Percentiles rank a stretch among this genome's conserved stretches.
Evolutionary conservation across 2,888 invertebrate genomes (phyloP).

Genomic region (Criorhina ranunculi): DNA sequence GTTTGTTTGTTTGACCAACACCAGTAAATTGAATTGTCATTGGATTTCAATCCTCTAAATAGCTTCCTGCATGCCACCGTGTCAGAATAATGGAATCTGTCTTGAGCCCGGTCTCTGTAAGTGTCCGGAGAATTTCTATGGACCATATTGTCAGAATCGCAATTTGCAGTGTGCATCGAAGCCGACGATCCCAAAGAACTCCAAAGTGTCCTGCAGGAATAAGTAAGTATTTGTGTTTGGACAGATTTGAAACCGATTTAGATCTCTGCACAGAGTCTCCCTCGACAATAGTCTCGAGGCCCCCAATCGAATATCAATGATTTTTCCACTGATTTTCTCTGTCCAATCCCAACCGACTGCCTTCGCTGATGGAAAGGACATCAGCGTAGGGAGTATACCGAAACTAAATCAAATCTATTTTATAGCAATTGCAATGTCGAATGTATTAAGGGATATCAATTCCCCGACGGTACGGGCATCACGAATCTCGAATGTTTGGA

Average conservation of each 20-base stretch:
- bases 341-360: not conserved
- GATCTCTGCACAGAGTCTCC: too few species aligned
- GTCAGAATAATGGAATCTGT: slow-evolving; percentile 93
- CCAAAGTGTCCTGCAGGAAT: slow-evolving; percentile 87
- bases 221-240: slow-evolving; percentile 86
- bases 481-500: slow-evolving; percentile 89
- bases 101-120: slow-evolving; percentile 90
- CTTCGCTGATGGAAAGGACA: too few species aligned
- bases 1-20: not conserved
- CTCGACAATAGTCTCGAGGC: not conserved
- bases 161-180: slow-evolving; percentile 89
- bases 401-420: slow-evolving; percentile 60
- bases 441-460: slow-evolving; percentile 88
- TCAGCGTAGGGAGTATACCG: not conserved
- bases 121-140: slow-evolving; percentile 90
- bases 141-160: slow-evolving; percentile 90
- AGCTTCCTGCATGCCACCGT: slow-evolving; percentile 91
- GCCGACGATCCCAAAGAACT: slow-evolving; percentile 89
- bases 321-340: slow-evolving; percentile 19
- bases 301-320: slow-evolving; percentile 41
- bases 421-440: slow-evolving; percentile 88
- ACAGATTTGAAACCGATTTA: not conserved
- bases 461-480: slow-evolving; percentile 89
- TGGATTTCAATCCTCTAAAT: slow-evolving; percentile 38
- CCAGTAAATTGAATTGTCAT: slow-evolving; percentile 14